These are phyloP conservation scores for Drosophila gunungcola DNA, from an alignment of 1,140 invertebrate genomes.

Conservation along the genomic window DNA sequence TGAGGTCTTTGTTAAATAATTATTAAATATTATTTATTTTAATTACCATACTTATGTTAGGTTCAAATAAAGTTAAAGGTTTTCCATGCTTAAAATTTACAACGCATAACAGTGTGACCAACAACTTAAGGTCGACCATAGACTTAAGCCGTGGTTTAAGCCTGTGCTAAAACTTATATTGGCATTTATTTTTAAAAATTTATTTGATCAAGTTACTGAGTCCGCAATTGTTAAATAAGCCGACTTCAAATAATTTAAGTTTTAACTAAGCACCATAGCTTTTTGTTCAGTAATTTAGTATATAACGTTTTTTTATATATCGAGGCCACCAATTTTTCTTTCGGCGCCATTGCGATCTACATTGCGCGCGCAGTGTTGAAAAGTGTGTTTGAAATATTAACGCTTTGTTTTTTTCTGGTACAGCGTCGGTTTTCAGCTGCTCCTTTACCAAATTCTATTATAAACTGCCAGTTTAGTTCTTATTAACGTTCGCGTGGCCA, in stretches of 20 bases:
- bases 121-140: too few species aligned
- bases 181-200: not conserved
- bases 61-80: too few species aligned
- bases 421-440: constrained; percentile 50
- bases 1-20: too few species aligned
- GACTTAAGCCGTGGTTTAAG: not conserved
- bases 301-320: not conserved
- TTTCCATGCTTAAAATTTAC: too few species aligned
- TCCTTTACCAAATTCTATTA: constrained; percentile 5
- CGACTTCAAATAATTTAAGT: not conserved
- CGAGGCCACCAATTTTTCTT: constrained; percentile 12
- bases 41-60: too few species aligned
- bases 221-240: not conserved
- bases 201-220: not conserved
- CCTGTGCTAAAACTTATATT: not conserved
- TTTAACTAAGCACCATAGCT: not conserved
- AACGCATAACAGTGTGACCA: not conserved
- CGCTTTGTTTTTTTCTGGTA: constrained; percentile 67
- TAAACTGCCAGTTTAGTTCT: not conserved
- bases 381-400: constrained; percentile 71
- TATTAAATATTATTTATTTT: too few species aligned
- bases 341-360: constrained; percentile 16
- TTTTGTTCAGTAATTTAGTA: not conserved
- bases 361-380: constrained; percentile 61
- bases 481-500: constrained; percentile 1